Evolutionary conservation across 2,113 vertebrate species (phyloP).

Genomic region (Muntiacus reevesi): DNA sequence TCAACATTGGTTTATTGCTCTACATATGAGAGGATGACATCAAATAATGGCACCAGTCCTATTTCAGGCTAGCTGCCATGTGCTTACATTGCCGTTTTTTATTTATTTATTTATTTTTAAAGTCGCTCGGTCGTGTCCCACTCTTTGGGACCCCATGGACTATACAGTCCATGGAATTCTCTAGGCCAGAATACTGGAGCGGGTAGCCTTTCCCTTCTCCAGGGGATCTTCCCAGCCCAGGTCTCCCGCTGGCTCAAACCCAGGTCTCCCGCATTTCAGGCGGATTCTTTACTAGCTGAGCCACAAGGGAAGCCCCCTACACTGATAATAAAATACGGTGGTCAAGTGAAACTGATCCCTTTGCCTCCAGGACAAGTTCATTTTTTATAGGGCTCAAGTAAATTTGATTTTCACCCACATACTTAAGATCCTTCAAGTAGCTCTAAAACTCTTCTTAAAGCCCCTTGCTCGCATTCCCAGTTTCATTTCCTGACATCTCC

Average conservation of each 20-base stretch:
- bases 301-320: background rate
- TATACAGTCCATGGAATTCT: background rate
- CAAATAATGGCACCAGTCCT: background rate
- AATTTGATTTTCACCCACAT: conserved; percentile 11
- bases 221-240: background rate
- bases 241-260: background rate
- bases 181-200: background rate
- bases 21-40: background rate
- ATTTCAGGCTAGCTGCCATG: background rate
- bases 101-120: background rate
- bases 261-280: background rate
- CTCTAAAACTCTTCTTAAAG: background rate
- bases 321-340: background rate
- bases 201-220: background rate
- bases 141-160: background rate
- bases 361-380: background rate
- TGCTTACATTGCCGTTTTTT: background rate
- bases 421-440: background rate
- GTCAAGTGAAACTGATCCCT: background rate
- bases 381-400: background rate
- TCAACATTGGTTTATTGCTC: background rate
- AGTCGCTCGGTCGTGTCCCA: background rate
- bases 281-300: background rate
- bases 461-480: background rate
- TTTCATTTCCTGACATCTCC: background rate